phyloP scores from a whole-genome alignment of 2,797 vertebrate genomes.

The Xyrichtys novacula region DNA sequence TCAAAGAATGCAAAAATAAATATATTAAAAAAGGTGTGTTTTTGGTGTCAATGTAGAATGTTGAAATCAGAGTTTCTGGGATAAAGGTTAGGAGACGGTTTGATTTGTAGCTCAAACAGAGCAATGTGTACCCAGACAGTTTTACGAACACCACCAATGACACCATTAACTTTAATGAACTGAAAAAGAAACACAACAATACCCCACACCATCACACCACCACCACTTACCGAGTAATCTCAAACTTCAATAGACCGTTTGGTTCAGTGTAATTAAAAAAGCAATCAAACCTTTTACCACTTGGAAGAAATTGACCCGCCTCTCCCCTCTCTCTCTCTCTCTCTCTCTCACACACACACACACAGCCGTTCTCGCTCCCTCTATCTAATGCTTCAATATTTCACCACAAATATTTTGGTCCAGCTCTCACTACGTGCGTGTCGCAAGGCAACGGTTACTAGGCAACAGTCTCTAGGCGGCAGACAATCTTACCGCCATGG shows the following conservation, averaged over 20 bases:
- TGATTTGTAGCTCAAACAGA: constrained; percentile 18
- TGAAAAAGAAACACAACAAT: constrained; percentile 15
- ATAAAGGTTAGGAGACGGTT: constrained; percentile 3
- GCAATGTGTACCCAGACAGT: background rate
- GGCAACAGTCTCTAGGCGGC: constrained; percentile 81
- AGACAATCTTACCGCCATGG: constrained; percentile 91
- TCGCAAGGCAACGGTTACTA: constrained; percentile 81
- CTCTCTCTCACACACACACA: constrained; percentile 16
- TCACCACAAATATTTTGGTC: constrained; percentile 73
- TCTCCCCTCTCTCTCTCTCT: constrained; percentile 21
- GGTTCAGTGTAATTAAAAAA: constrained; percentile 16
- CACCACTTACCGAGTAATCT: constrained; percentile 8
- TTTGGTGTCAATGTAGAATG: background rate
- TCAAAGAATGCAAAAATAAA: background rate
- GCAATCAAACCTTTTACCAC: constrained; percentile 18
- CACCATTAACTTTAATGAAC: constrained; percentile 8
- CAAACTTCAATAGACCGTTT: constrained; percentile 25
- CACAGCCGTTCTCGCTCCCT: constrained; percentile 42
- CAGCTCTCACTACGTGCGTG: constrained; percentile 65
- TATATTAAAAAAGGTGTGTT: background rate
- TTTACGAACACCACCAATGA: constrained; percentile 4
- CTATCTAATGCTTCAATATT: constrained; percentile 53
- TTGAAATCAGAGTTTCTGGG: constrained; percentile 1
- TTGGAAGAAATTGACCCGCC: constrained; percentile 5
- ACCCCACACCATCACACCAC: background rate